Evolutionary conservation across 2,888 invertebrate species (phyloP), one percentile per base, ranked within the genome.

Genomic region (Entomobrya multifasciata): DNA sequence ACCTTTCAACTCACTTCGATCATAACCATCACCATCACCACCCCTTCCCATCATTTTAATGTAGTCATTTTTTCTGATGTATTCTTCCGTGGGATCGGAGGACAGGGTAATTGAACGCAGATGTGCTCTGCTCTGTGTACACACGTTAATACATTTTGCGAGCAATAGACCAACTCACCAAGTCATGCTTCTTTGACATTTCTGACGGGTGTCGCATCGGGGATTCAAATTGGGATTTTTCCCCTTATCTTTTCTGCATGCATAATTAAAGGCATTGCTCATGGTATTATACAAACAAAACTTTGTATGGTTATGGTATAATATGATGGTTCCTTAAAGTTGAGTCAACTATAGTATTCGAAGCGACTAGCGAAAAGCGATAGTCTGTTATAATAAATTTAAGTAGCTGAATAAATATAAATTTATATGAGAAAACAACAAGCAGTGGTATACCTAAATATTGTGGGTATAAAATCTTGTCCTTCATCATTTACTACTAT

Each of bases 171-270:
- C 13, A 49, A 13, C 5, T 3, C 49, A 49, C 49, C n/a, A 49
- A 11, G 49, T n/a, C 13, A 49, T 8, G n/a, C 49, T n/a, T 36
- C 36, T 36, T 36, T 36, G 36, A 8, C 5, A 27, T 60, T 79
- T 55, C 65, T 79, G 78, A 79, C 49, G 78, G 78, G 80, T 80
- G 80, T 67, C 80, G 80, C 80, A 67, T 67, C 55, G 80, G 80
- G 80, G 57, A 79, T 79, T 49, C 27, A 5, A 5, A 52, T 22
- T 8, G 1, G n/a, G 22, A 13, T 25, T 60, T 78, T 62, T 62
- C 62, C 49, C n/a, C 11, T 27, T n/a, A n/a, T n/a, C n/a, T 27
- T 74, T 67, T 13, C 41, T 67, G 67, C 41, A 70, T 76, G 57
- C 55, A 76, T 55, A 55, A 41, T 55, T 44, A 70, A 67, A 36